A percentile compares a stretch with the other conserved stretches of the same genome.
Evolutionary conservation across 2,113 vertebrate species (phyloP).

Genomic region (Suncus etruscus): DNA sequence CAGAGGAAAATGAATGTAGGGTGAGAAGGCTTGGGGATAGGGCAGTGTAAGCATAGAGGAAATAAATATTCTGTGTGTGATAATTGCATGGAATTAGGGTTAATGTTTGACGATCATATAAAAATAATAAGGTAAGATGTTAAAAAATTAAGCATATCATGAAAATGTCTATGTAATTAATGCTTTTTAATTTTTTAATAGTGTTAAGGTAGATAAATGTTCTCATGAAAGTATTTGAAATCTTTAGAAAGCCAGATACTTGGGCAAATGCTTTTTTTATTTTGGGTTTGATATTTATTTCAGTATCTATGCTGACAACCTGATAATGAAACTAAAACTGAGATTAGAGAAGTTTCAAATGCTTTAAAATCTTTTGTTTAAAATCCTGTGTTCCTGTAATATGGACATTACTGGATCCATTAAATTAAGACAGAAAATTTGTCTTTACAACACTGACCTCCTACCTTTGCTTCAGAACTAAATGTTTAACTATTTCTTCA

Average conservation of each 20-base stretch:
- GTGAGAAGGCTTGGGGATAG: too few species aligned
- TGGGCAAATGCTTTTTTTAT: constrained; percentile 30
- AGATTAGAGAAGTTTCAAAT: background rate
- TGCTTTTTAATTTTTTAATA: constrained; percentile 6
- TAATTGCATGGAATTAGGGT: background rate
- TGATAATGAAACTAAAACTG: background rate
- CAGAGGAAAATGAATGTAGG: background rate
- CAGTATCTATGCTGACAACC: too few species aligned
- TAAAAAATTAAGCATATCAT: constrained; percentile 25
- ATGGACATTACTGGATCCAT: background rate
- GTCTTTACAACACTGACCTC: background rate
- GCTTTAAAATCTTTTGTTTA: too few species aligned
- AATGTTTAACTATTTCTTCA: background rate
- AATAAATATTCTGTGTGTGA: background rate
- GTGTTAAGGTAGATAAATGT: constrained; percentile 25
- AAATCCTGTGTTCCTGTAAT: background rate
- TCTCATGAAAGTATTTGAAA: background rate
- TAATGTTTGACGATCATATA: background rate
- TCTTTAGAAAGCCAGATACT: background rate
- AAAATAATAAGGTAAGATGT: background rate
- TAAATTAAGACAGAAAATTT: background rate
- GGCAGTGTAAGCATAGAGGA: background rate
- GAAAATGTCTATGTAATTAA: constrained; percentile 26
- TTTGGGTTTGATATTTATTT: constrained; percentile 15
- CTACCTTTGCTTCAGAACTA: background rate